Conservation (phyloP, 2,888 invertebrate species). For the Lysandra bellargus region DNA sequence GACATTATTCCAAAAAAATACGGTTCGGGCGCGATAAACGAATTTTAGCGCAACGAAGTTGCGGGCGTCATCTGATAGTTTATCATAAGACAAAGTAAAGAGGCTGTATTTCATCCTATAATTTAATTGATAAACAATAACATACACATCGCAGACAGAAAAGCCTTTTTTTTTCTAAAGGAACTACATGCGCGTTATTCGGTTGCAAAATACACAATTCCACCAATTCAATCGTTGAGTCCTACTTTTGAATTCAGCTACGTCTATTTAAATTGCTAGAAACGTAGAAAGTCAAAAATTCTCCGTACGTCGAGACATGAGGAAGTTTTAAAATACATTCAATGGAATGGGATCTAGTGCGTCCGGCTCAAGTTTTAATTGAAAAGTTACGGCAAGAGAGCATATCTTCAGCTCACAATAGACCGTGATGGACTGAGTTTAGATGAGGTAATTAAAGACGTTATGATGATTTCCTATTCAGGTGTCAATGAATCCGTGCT, state of each 20-base stretch:
- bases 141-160: no score
- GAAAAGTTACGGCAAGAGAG: slow-evolving; percentile 54
- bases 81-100: no score
- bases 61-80: no score
- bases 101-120: no score
- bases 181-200: neutral
- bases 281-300: slow-evolving; percentile 6
- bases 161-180: no score
- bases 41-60: no score
- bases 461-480: neutral
- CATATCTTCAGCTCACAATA: slow-evolving; percentile 52
- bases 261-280: neutral
- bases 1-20: no score
- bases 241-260: neutral
- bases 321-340: neutral
- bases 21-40: no score
- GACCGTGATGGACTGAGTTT: slow-evolving; percentile 3
- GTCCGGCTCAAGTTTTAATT: slow-evolving; percentile 55
- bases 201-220: neutral
- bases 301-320: slow-evolving; percentile 2
- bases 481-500: no score
- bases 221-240: neutral
- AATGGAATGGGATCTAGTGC: slow-evolving; percentile 10
- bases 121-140: no score
- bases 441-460: slow-evolving; percentile 11